phyloP scores from a whole-genome alignment of 2,113 vertebrate species.

The Alligator mississippiensis region DNA sequence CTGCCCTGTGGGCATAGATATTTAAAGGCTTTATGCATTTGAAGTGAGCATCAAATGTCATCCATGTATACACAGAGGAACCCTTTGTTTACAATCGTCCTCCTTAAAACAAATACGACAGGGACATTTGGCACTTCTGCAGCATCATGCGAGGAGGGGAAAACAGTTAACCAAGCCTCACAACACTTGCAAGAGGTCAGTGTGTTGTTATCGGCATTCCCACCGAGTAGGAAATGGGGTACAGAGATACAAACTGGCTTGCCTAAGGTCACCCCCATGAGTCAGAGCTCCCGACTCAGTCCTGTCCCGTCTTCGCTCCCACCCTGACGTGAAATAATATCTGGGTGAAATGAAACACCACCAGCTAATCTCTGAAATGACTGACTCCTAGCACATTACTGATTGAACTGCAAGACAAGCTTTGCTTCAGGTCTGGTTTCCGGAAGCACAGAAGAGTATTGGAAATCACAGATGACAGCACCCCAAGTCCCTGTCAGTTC shows the following conservation, averaged over 20 bases:
- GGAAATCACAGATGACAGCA: neutral
- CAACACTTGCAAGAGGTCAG: fast-evolving
- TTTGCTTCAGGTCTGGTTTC: neutral
- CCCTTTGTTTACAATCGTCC: neutral
- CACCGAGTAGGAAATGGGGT: neutral
- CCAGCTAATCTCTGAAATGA: neutral
- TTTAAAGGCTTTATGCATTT: neutral
- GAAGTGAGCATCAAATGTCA: neutral
- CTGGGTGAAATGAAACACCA: neutral
- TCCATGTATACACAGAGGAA: neutral
- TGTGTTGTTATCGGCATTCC: neutral
- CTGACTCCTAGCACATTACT: neutral
- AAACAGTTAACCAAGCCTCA: neutral
- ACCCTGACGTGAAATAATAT: neutral
- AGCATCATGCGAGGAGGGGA: neutral
- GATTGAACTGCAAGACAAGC: neutral
- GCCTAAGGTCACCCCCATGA: slow-evolving; percentile 12
- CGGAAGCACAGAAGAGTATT: neutral
- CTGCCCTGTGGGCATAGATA: neutral
- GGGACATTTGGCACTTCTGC: neutral
- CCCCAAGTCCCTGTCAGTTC: neutral
- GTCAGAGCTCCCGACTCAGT: neutral
- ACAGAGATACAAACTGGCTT: neutral
- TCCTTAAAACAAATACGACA: neutral
- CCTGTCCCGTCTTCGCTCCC: neutral